Percentiles rank a stretch among this genome's conserved stretches.
phyloP scores from a whole-genome alignment of 2,888 invertebrate genomes.

The Cabera pusaria region DNA sequence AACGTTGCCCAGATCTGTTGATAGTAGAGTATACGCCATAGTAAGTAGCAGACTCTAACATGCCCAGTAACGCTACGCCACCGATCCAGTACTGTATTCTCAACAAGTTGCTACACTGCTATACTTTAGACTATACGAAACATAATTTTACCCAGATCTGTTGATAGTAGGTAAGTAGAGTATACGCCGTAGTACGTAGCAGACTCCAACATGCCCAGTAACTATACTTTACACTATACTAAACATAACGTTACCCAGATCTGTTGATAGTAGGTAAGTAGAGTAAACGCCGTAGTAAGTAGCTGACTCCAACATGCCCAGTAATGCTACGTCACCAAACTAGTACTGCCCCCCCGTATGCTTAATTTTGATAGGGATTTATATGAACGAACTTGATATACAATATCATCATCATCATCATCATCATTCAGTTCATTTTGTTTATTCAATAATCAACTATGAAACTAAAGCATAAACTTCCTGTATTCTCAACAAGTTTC shows the following conservation, averaged over 20 bases:
- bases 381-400: no score
- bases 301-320: conserved; percentile 94
- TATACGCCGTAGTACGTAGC: conserved; percentile 96
- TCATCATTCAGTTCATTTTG: no score
- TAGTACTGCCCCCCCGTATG: no score
- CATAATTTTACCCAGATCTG: conserved; percentile 60
- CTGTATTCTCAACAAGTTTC: conserved; percentile 94
- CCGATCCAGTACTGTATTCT: conserved; percentile 98
- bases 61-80: conserved; percentile 93
- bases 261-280: conserved; percentile 64
- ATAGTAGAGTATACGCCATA: conserved; percentile 87
- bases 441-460: no score
- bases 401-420: no score
- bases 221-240: no score
- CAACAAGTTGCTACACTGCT: conserved; percentile 95
- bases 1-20: conserved; percentile 13
- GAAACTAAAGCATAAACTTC: no score
- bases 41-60: conserved; percentile 94
- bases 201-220: conserved; percentile 93
- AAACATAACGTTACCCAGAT: conserved; percentile 64
- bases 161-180: conserved; percentile 79
- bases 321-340: conserved; percentile 95
- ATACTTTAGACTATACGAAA: no score
- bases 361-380: no score
- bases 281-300: conserved; percentile 95